phyloP scores from a whole-genome alignment of 1,140 invertebrate genomes.

The Eueides isabella region DNA sequence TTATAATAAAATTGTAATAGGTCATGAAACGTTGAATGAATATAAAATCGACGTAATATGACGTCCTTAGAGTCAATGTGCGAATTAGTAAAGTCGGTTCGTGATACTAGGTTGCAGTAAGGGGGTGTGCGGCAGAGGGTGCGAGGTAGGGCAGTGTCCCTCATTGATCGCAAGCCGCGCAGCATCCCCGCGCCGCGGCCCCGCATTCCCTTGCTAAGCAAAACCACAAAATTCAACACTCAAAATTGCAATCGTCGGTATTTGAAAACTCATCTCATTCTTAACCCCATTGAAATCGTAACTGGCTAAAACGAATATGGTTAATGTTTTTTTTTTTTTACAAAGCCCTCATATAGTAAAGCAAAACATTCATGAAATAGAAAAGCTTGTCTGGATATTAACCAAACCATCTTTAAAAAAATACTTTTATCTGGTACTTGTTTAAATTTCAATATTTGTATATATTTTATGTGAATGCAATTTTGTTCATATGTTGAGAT shows the following conservation, averaged over 20 bases:
- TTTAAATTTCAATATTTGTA: too few species aligned
- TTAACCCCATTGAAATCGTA: conserved; percentile 52
- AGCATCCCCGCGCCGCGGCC: conserved; percentile 60
- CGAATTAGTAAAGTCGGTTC: conserved; percentile 63
- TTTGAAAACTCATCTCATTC: conserved; percentile 61
- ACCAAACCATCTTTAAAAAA: background rate
- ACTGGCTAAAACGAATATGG: conserved; percentile 37
- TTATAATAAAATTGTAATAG: conserved; percentile 19
- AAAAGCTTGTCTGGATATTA: background rate
- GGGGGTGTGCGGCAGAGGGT: conserved; percentile 44
- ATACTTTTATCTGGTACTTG: background rate
- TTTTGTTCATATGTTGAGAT: background rate
- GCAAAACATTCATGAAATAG: background rate
- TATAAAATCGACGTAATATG: conserved; percentile 16
- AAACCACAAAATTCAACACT: conserved; percentile 64
- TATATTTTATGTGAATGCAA: background rate
- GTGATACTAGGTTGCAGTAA: conserved; percentile 63
- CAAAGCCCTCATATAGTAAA: background rate
- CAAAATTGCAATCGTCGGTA: conserved; percentile 64
- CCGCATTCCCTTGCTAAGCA: conserved; percentile 58
- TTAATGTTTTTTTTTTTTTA: background rate
- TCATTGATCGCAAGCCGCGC: conserved; percentile 73
- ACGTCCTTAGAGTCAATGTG: conserved; percentile 47
- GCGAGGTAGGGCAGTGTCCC: conserved; percentile 53
- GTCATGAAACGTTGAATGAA: conserved; percentile 26